A percentile compares a stretch with the other conserved stretches of the same genome.
These are phyloP conservation scores for Oscheius onirici DNA, from an alignment of 2,888 invertebrate genomes.

Conservation along the genomic window DNA sequence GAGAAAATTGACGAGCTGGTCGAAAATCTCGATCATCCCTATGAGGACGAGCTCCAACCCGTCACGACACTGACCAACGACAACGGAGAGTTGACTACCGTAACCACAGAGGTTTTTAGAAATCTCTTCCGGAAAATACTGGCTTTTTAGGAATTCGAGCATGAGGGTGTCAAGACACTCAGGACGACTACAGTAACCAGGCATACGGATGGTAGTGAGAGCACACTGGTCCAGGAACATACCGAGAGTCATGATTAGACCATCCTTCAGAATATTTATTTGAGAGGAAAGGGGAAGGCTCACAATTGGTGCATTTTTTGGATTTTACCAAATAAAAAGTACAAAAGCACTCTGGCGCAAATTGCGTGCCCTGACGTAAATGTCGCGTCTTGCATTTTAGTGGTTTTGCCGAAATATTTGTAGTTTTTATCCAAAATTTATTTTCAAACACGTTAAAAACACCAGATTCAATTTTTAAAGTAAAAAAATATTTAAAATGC, in stretches of 20 bases:
- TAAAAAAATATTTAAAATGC: not conserved
- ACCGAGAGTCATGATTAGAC: constrained; percentile 34
- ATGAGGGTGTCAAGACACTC: constrained; percentile 38
- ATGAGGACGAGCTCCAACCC: constrained; percentile 31
- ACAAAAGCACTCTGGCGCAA: too few relatives aligned
- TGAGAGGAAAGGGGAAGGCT: too few relatives aligned
- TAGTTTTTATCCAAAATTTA: too few relatives aligned
- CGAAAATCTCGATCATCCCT: constrained; percentile 30
- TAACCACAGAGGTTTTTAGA: constrained; percentile 38
- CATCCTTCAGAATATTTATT: too few relatives aligned
- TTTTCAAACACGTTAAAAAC: too few relatives aligned
- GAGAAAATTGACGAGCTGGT: constrained; percentile 46
- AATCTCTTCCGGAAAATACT: too few relatives aligned
- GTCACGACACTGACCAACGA: constrained; percentile 37
- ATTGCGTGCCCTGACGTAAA: too few relatives aligned
- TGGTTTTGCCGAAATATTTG: too few relatives aligned
- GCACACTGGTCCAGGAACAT: constrained; percentile 48
- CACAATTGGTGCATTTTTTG: too few relatives aligned
- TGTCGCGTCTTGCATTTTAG: too few relatives aligned
- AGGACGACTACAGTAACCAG: constrained; percentile 48
- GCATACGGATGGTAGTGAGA: constrained; percentile 50
- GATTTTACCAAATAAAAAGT: too few relatives aligned
- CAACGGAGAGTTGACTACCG: constrained; percentile 44
- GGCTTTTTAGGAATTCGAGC: constrained; percentile 33
- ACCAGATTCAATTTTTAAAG: too few relatives aligned